Percentiles rank a stretch among this genome's conserved stretches.
Evolutionary conservation across 1,140 invertebrate genomes (phyloP).

Genomic region (Anastrepha ludens): DNA sequence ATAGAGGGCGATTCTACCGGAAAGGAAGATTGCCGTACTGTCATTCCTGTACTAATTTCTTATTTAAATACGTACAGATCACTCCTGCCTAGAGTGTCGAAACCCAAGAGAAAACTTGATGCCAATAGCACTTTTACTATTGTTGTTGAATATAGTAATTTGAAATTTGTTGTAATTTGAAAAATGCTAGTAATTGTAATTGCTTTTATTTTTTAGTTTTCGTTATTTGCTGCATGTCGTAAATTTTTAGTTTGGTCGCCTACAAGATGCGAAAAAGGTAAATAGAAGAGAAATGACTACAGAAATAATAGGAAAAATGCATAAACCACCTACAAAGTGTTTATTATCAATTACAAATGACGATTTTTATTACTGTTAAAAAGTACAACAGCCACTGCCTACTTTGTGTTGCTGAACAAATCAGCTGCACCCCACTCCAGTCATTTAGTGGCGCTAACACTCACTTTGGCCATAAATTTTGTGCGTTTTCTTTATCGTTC

Average conservation of each 20-base stretch:
- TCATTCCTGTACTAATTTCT: no score
- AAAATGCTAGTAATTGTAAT: not conserved
- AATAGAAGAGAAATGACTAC: not conserved
- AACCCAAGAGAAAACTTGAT: no score
- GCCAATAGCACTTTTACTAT: no score
- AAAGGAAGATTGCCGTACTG: no score
- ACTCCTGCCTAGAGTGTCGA: no score
- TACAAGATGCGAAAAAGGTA: not conserved
- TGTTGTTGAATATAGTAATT: not conserved
- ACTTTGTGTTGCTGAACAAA: not conserved
- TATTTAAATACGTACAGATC: no score
- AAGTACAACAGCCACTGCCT: not conserved
- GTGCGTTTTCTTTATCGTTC: conserved; percentile 46
- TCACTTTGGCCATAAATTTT: conserved; percentile 38
- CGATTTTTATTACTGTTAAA: conserved; percentile 38
- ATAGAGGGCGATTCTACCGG: no score
- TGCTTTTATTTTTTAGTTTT: not conserved
- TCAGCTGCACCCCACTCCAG: not conserved
- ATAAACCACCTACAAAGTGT: conserved; percentile 40
- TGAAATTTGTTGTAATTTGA: not conserved
- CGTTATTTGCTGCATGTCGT: not conserved
- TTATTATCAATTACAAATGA: conserved; percentile 53
- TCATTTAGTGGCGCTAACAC: conserved; percentile 43
- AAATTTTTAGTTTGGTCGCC: not conserved
- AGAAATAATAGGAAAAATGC: not conserved